Evolutionary conservation across 2,113 vertebrate genomes (phyloP), one percentile per base, ranked within the genome.

Genomic region (Hyla sarda): DNA sequence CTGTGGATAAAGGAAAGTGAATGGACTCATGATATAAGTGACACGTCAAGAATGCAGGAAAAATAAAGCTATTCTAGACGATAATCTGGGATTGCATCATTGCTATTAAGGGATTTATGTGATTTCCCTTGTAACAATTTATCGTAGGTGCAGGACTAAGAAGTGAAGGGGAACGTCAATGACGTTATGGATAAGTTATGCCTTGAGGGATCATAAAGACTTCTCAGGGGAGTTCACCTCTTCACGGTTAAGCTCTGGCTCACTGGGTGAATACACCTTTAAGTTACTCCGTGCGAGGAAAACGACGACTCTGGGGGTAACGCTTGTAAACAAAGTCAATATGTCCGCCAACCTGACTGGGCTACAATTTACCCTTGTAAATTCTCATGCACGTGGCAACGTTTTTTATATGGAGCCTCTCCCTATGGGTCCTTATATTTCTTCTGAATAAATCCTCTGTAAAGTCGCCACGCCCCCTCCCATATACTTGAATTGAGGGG

Each of bases 41-140:
- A 56, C 71, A 75, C 47, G 48, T 60, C 19, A 58, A 52, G 34
- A 17, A 60, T 74, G 19, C 19, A 86, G 28, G 73, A 62, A 30
- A 52, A 6, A 50, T n/a, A 47, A 6, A 0, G 2, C 7, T 32
- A 37, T 13, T 58, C 58, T 48, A 86, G 69, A 84, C 78, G 82
- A 72, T 56, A 52, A 41, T 21, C 25, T 50, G 32, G 78, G 81
- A 65, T 21, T 82, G 23, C 80, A 30, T 21, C 74, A 72, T 11
- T 19, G 48, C 71, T 75, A 74, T 84, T 84, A 84, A 74, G 17
- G 82, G 71, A 65, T 75, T 84, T 60, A 60, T 47, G 69, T 84
- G 52, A 74, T 28, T 73, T 84, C n/a, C 13, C 32, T 37, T 72
- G 82, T 54, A 56, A 41, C 50, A 75, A 47, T 60, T 58, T 83